These are phyloP conservation scores for Todus mexicanus DNA, from an alignment of 2,797 vertebrate genomes.

Conservation along the genomic window DNA sequence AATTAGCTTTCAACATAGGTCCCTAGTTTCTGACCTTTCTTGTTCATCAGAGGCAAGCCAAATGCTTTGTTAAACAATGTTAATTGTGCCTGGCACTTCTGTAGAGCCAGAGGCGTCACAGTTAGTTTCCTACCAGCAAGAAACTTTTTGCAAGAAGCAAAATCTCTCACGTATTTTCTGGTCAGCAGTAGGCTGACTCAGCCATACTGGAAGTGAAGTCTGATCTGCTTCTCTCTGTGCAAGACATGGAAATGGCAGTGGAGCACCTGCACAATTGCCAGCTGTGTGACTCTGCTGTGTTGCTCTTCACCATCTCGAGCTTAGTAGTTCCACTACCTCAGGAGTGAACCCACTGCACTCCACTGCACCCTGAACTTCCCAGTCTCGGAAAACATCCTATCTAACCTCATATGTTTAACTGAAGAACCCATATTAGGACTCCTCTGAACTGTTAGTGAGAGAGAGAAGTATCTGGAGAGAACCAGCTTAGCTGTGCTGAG, in stretches of 20 bases:
- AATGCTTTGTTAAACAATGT: background rate
- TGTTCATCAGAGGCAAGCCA: conserved; percentile 35
- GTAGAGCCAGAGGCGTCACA: background rate
- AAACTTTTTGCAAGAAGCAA: background rate
- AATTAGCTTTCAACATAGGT: conserved; percentile 43
- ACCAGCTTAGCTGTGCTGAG: background rate
- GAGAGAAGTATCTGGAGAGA: background rate
- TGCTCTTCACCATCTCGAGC: background rate
- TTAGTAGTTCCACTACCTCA: background rate
- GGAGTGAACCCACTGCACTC: background rate
- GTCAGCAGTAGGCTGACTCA: background rate
- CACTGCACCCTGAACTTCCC: background rate
- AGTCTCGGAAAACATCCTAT: background rate
- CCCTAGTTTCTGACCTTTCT: conserved; percentile 38
- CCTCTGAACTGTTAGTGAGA: background rate
- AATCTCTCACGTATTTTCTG: background rate
- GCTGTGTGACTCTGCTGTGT: background rate
- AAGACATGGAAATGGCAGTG: background rate
- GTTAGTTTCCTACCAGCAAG: background rate
- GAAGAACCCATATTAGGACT: background rate
- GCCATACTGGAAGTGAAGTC: background rate
- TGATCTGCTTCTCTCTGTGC: background rate
- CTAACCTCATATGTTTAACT: fast-evolving
- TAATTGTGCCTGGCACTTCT: background rate
- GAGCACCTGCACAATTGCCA: background rate